phyloP scores from a whole-genome alignment of 2,113 vertebrate genomes.

The Electrona antarctica region DNA sequence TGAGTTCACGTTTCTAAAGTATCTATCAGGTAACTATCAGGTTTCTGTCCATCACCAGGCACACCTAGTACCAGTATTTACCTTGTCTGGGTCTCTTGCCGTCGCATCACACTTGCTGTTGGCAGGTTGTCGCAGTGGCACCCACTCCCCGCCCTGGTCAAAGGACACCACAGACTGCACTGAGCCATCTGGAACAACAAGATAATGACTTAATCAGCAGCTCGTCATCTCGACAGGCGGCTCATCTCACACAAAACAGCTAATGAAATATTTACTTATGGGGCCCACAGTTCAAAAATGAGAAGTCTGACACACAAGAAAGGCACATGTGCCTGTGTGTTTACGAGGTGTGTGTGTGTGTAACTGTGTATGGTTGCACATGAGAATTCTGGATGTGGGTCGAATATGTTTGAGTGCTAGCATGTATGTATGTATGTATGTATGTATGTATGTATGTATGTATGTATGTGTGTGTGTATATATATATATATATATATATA shows the following conservation, averaged over 20 bases:
- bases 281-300: constrained; percentile 42
- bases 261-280: constrained; percentile 66
- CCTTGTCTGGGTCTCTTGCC: constrained; percentile 84
- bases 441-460: constrained; percentile 14
- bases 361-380: background rate
- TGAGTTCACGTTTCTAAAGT: too few species aligned
- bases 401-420: constrained; percentile 31
- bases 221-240: constrained; percentile 17
- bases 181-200: constrained; percentile 79
- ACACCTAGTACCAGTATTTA: constrained; percentile 47
- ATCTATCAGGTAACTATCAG: background rate
- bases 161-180: constrained; percentile 91
- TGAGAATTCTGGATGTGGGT: background rate
- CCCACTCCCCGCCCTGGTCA: constrained; percentile 92
- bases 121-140: constrained; percentile 83
- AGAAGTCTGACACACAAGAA: constrained; percentile 23
- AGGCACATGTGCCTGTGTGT: background rate
- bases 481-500: too few species aligned
- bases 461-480: background rate
- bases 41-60: background rate
- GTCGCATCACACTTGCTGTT: constrained; percentile 86
- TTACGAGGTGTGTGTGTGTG: background rate
- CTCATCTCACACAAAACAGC: constrained; percentile 45
- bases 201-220: constrained; percentile 19
- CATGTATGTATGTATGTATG: constrained; percentile 24